Evolutionary conservation across 92 coral and sea anemone genomes (phyloP), one percentile per base, ranked within the genome.

Genomic region (Epizoanthus scotinus): DNA sequence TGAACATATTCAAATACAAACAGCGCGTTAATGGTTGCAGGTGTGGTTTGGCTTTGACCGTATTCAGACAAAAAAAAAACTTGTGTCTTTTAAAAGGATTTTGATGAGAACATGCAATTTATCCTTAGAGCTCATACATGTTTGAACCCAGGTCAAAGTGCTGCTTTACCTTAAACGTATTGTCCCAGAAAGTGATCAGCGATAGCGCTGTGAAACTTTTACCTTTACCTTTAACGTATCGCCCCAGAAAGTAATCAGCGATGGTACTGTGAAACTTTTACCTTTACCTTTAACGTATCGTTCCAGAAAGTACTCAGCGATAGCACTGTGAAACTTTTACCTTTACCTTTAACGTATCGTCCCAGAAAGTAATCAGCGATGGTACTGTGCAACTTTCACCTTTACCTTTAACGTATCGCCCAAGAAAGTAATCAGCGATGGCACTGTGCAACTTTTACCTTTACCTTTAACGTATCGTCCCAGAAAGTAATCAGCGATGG

Each of bases 331-430:
- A 5, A 90, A 64, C 77, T 52, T 84, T 71, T 78, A n/a, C n/a
- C 24, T 77, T 71, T 78, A 90, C 91, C 94, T 50, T 83, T 79
- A 52, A 24, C 71, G 52, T 83, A 63, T 74, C 77, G 80, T 2
- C 94, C 93, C 61, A 90, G 67, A 78, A 92, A 92, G 85, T 92
- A 92, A 77, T 87, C 93, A 21, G 97, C 94, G 62, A 90, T 92
- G 42, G 77, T 68, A 24, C 88, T 84, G 77, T 87, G 94, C 3
- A 90, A 64, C 77, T 52, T 84, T 71, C n/a, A n/a, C n/a, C 24
- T 77, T 71, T 78, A 90, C 91, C 94, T 50, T 83, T 79, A 52
- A 24, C 71, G 52, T 83, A 63, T 74, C 77, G 80, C 2, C 94
- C 93, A 66, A 90, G 67, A 78, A 92, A 92, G 85, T 92, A 92